Base-by-base conservation (phyloP, 2,888 invertebrate species). In the Microctonus hyperodae region DNA sequence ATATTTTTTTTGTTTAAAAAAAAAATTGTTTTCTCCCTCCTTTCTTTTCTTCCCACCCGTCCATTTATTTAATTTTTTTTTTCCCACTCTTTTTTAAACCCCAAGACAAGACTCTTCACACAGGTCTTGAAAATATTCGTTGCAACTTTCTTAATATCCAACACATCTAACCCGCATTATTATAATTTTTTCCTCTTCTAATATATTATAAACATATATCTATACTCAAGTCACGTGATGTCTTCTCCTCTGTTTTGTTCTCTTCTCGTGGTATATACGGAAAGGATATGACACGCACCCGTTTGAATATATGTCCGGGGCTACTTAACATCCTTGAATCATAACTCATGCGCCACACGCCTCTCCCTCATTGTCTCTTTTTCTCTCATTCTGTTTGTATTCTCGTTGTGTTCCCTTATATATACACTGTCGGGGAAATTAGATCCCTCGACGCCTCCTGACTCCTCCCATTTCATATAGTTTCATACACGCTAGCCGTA, bases 291-390 rank as follows among this genome's bases (percentile, higher is more conserved):
- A n/a, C 23, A 51, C 51, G 51, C 33, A 56, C 20, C 33, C 31
- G 56, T 20, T 56, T 31, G 35, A 56, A 56, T 56, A 44, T 44
- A 44, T n/a, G 33, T 65, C 65, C 56, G 62, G 66, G n/a, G 64
- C 23, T 58, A 58, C 25, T 58, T 58, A 58, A 37, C 25, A 58
- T 58, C 40, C 58, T 25, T n/a, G 10, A 58, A 40, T 58, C 37
- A 58, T 58, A 58, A 58, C 37, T 58, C 58, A 58, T 33, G 33
- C 1, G 2, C 25, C 11, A 5, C 23, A 51, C 23, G 16, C 33
- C 16, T 35, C 31, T 22, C 11, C 31, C 28, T 25, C 28, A 51
- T 51, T 51, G 44, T 28, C 25, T 23, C 7, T 23, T 25, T 51
- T 25, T 51, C 28, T 28, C n/a, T n/a, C 51, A n/a, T n/a, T 23